A percentile compares a stretch with the other conserved stretches of the same genome.
Conservation (phyloP, 2,113 vertebrate genomes). For the Chamaetylas fuelleborni region DNA sequence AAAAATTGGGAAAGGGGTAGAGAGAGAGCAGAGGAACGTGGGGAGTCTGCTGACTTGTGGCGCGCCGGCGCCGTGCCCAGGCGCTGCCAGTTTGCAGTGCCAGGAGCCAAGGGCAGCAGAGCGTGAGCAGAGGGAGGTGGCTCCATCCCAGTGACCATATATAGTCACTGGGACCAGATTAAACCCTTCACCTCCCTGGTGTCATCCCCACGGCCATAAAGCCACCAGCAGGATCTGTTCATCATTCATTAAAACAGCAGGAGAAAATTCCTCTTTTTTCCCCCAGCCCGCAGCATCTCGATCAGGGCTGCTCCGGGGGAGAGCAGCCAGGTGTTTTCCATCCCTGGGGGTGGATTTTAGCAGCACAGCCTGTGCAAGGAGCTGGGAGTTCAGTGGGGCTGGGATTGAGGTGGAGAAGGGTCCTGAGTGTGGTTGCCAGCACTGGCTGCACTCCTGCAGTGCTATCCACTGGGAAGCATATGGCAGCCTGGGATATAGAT, state of each 20-base stretch:
- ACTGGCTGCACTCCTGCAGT: not conserved
- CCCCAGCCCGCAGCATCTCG: not conserved
- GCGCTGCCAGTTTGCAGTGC: conserved; percentile 35
- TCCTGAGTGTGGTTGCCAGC: not conserved
- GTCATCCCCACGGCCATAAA: not conserved
- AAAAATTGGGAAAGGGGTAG: not conserved
- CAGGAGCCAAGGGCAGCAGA: conserved; percentile 42
- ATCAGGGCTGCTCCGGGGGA: not conserved
- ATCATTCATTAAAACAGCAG: not conserved
- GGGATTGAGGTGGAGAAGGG: not conserved
- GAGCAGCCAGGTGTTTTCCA: not conserved
- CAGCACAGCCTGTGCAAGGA: not conserved
- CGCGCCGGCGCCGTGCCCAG: conserved; percentile 29
- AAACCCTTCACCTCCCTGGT: not conserved
- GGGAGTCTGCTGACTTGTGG: conserved; percentile 33
- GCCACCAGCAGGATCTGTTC: not conserved
- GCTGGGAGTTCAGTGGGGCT: not conserved
- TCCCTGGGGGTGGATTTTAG: not conserved
- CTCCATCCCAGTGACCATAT: conserved; percentile 70
- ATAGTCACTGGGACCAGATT: conserved; percentile 65
- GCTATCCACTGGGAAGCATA: conserved; percentile 20
- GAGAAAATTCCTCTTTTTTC: not conserved
- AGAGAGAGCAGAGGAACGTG: not conserved
- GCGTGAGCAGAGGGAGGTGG: conserved; percentile 45
- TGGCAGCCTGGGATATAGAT: conserved; percentile 3